Evolutionary conservation across 2,113 vertebrate genomes (phyloP), one percentile per base, ranked within the genome.

Genomic region (Oryzias javanicus): DNA sequence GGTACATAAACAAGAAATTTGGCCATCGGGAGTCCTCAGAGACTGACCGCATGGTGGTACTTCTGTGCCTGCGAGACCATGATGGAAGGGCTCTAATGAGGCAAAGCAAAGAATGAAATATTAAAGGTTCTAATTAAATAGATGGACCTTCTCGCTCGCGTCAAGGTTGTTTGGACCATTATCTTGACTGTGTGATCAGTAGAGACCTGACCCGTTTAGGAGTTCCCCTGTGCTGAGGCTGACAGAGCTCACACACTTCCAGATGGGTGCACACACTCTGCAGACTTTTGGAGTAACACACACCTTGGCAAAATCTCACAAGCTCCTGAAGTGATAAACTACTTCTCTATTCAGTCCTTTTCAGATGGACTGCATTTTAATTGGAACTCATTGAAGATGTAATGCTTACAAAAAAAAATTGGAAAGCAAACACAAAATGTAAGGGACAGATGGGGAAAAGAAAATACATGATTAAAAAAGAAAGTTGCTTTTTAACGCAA

Each of bases 71-170:
- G 74, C 63, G 74, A 77, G 86, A 63, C 76, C 70, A 64, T 87
- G 89, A 86, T 86, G 86, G 90, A 90, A 80, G 73, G 62, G 72
- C 81, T 84, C 77, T 91, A 90, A 92, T 91, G 90, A 92, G 89
- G 83, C 81, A 82, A 78, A 82, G 82, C 83, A 78, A 70, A 89
- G 82, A 84, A 90, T 90, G 89, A 92, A 92, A 90, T 92, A 91
- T 91, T 89, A 89, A 92, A 90, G 85, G 90, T 91, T 90, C 90
- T 91, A 90, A 92, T 91, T 92, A 90, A 90, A 89, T 89, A 81
- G 84, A 88, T 78, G 88, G 86, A 90, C 89, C 89, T 88, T 83
- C 85, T 86, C 81, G 82, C 82, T 86, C 72, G 84, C 54, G 84
- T 89, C 89, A 91, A 92, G 91, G 90, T 91, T 91, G 91, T 91